Conservation (phyloP, 2,797 vertebrate species). For the Lithobates pipiens region DNA sequence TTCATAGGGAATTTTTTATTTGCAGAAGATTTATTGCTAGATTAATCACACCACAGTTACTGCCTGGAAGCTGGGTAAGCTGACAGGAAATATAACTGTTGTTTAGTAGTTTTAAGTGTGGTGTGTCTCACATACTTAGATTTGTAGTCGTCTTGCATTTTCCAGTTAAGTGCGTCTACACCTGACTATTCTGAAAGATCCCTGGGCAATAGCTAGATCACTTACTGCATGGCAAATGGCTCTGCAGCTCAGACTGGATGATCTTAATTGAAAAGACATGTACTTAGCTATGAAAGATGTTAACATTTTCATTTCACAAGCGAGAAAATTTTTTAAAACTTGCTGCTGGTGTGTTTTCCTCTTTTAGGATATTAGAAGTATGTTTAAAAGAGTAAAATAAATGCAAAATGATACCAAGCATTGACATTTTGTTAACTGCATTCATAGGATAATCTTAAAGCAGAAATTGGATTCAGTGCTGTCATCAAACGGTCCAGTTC, state of each 20-base stretch:
- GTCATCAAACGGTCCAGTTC: too few relatives aligned
- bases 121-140: neutral
- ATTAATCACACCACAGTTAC: neutral
- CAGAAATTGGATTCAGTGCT: too few relatives aligned
- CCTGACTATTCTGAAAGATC: constrained; percentile 24
- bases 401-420: too few relatives aligned
- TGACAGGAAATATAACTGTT: constrained; percentile 11
- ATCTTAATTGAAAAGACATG: constrained; percentile 44
- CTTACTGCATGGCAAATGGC: constrained; percentile 35
- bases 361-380: too few relatives aligned
- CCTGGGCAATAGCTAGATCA: constrained; percentile 22
- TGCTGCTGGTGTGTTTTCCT: neutral
- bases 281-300: neutral
- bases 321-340: neutral
- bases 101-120: constrained; percentile 15
- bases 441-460: too few relatives aligned
- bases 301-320: constrained; percentile 12
- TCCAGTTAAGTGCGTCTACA: constrained; percentile 21
- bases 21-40: constrained; percentile 1
- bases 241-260: constrained; percentile 21
- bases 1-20: neutral
- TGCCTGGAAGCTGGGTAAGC: constrained; percentile 1
- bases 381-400: too few relatives aligned
- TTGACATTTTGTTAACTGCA: too few relatives aligned
- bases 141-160: constrained; percentile 38